A percentile compares a stretch with the other conserved stretches of the same genome.
These are phyloP conservation scores for Carapus acus DNA, from an alignment of 2,797 vertebrate genomes.

Conservation along the genomic window DNA sequence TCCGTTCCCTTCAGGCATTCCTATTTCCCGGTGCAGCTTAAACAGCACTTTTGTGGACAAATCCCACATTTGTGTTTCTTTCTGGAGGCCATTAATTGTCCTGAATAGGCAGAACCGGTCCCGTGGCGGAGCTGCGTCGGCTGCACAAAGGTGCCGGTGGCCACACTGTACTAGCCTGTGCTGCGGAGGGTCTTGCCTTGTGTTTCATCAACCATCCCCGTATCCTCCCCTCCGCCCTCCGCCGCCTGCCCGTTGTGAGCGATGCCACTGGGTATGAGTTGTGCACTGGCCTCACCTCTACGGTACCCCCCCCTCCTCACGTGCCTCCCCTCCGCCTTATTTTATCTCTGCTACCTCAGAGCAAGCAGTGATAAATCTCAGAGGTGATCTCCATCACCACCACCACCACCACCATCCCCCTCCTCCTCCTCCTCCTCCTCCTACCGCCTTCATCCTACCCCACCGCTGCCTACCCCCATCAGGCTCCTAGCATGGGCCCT, in stretches of 20 bases:
- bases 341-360: conserved; percentile 57
- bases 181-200: conserved; percentile 64
- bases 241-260: conserved; percentile 50
- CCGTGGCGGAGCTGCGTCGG: conserved; percentile 51
- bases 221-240: conserved; percentile 46
- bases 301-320: conserved; percentile 41
- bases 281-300: conserved; percentile 55
- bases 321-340: conserved; percentile 44
- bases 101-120: conserved; percentile 67
- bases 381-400: conserved; percentile 58
- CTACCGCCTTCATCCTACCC: conserved; percentile 53
- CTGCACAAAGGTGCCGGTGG: conserved; percentile 59
- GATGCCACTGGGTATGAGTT: conserved; percentile 49
- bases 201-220: conserved; percentile 72
- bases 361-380: conserved; percentile 62
- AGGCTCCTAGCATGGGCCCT: conserved; percentile 53
- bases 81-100: conserved; percentile 70
- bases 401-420: conserved; percentile 53
- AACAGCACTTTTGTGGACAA: conserved; percentile 71
- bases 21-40: conserved; percentile 69
- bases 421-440: conserved; percentile 35
- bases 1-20: conserved; percentile 63
- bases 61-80: conserved; percentile 67
- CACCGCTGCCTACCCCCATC: conserved; percentile 39
- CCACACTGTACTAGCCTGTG: conserved; percentile 47